Evolutionary conservation across 2,797 vertebrate species (phyloP).

Genomic region (Cetoscarus ocellatus): DNA sequence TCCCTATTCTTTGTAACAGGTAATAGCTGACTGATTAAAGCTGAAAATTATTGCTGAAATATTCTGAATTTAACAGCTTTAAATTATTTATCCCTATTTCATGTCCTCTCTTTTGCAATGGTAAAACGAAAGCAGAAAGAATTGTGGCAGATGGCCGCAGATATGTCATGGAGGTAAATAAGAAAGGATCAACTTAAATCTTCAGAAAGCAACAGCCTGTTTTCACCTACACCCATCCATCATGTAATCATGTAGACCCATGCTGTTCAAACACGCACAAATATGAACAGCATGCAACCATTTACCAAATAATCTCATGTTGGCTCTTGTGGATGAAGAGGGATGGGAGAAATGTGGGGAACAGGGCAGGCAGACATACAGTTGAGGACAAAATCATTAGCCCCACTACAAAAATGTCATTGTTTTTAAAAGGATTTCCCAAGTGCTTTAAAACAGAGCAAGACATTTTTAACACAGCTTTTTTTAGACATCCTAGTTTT

Average conservation of each 20-base stretch:
- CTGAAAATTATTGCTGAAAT: too few species aligned
- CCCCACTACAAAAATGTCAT: too few species aligned
- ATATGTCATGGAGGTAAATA: not conserved
- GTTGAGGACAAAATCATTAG: not conserved
- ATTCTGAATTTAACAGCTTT: too few species aligned
- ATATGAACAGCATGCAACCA: not conserved
- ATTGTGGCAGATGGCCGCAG: not conserved
- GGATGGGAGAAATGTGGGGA: too few species aligned
- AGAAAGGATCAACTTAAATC: slow-evolving; percentile 4
- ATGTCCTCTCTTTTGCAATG: not conserved
- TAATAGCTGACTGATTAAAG: too few species aligned
- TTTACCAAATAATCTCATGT: not conserved
- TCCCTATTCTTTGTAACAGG: too few species aligned
- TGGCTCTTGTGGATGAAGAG: not conserved
- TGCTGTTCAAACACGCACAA: not conserved
- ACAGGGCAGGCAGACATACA: not conserved
- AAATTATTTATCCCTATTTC: too few species aligned
- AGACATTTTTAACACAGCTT: too few species aligned
- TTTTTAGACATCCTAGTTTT: too few species aligned
- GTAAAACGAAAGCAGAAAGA: not conserved
- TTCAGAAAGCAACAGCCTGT: not conserved
- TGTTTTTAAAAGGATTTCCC: too few species aligned
- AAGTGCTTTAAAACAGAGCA: too few species aligned
- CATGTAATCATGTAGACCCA: slow-evolving; percentile 2
- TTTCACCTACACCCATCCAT: not conserved